These are phyloP conservation scores for Antedon mediterranea DNA, from an alignment of 53 echinoderm and acorn worm species.

Conservation along the genomic window DNA sequence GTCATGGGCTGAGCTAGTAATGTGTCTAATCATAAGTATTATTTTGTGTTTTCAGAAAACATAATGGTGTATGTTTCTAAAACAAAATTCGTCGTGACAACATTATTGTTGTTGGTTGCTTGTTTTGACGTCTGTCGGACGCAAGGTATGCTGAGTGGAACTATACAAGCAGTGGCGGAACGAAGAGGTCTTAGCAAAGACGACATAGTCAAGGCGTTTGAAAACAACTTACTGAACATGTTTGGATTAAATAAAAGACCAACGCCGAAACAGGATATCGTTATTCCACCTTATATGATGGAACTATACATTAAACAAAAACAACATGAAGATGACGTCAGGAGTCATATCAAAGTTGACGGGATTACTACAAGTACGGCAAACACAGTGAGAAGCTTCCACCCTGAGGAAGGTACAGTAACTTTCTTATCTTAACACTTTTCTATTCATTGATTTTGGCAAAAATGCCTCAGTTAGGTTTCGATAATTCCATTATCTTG, in stretches of 20 bases:
- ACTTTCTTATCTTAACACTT: not conserved
- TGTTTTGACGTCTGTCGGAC: not conserved
- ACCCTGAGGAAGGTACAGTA: slow-evolving; percentile 30
- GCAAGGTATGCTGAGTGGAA: not conserved
- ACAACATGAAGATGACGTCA: slow-evolving; percentile 22
- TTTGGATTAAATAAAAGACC: slow-evolving; percentile 85
- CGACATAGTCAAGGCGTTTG: slow-evolving; percentile 72
- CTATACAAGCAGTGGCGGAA: not conserved
- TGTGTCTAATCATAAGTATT: not conserved
- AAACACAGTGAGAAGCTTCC: slow-evolving; percentile 74
- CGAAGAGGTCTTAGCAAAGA: slow-evolving; percentile 17
- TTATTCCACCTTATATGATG: slow-evolving; percentile 91
- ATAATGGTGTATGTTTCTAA: not conserved
- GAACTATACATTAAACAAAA: slow-evolving; percentile 74
- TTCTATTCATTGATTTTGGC: not conserved
- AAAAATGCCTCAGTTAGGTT: not conserved
- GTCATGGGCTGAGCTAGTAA: not conserved
- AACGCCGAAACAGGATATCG: slow-evolving; percentile 40
- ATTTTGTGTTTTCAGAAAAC: not conserved
- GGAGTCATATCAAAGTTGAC: slow-evolving; percentile 46
- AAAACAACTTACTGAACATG: slow-evolving; percentile 78
- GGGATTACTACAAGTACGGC: slow-evolving; percentile 45
- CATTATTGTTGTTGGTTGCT: not conserved
- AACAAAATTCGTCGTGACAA: not conserved
- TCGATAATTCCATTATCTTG: not conserved